phyloP scores from a whole-genome alignment of 1,140 invertebrate genomes.

The Hormaphis cornu region DNA sequence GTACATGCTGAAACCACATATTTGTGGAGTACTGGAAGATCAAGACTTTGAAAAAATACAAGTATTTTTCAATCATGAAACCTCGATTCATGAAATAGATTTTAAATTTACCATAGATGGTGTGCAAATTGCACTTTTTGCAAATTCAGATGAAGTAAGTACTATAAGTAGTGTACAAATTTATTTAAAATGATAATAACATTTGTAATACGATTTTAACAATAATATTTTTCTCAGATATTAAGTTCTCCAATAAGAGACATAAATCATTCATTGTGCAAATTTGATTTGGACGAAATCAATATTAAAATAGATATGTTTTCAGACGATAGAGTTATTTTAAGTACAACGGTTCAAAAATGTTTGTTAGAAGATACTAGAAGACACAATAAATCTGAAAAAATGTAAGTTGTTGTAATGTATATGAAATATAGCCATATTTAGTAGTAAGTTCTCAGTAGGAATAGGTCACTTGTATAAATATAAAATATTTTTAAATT shows the following conservation, averaged over 20 bases:
- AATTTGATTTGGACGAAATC: conserved; percentile 61
- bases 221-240: conserved; percentile 42
- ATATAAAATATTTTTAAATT: too few relatives aligned
- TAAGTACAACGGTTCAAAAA: conserved; percentile 61
- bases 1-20: background rate
- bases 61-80: conserved; percentile 62
- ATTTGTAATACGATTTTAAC: background rate
- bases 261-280: conserved; percentile 59
- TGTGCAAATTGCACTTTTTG: conserved; percentile 58
- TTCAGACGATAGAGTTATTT: conserved; percentile 59
- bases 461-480: too few relatives aligned
- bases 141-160: conserved; percentile 57
- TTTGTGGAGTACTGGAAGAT: conserved; percentile 44
- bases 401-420: conserved; percentile 4
- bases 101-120: conserved; percentile 57
- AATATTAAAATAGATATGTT: conserved; percentile 53
- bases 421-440: too few relatives aligned
- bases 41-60: conserved; percentile 58
- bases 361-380: conserved; percentile 57
- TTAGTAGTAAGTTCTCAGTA: too few relatives aligned
- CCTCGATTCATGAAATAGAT: conserved; percentile 50
- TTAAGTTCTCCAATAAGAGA: conserved; percentile 65
- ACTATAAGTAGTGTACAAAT: background rate
- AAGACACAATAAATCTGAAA: conserved; percentile 13
- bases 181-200: background rate